phyloP scores from a whole-genome alignment of 2,797 vertebrate genomes.

The Chloroceryle amazona region DNA sequence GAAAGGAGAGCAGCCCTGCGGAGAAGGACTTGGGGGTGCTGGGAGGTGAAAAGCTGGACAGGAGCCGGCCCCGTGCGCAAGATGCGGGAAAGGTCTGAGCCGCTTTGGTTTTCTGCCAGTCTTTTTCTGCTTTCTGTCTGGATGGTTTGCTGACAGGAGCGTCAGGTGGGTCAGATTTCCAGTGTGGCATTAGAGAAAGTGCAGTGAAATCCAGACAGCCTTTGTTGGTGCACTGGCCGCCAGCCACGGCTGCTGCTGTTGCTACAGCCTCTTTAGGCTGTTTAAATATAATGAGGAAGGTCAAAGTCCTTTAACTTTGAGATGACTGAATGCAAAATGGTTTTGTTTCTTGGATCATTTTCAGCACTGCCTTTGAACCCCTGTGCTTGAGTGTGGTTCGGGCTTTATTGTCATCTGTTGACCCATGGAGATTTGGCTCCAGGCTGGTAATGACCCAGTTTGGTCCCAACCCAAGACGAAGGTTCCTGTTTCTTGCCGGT shows the following conservation, averaged over 20 bases:
- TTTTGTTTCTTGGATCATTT: slow-evolving; percentile 47
- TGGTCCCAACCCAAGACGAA: background rate
- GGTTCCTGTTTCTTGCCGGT: background rate
- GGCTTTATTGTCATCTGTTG: slow-evolving; percentile 12
- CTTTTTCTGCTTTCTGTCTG: background rate
- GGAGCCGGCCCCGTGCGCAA: too few species aligned
- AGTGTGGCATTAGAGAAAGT: background rate
- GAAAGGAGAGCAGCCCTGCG: background rate
- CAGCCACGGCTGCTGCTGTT: background rate
- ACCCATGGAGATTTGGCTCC: slow-evolving; percentile 20
- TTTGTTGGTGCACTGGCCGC: background rate
- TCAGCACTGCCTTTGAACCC: slow-evolving; percentile 57
- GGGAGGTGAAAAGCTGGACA: too few species aligned
- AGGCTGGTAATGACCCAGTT: slow-evolving; percentile 7
- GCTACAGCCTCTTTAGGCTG: background rate
- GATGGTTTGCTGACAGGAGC: slow-evolving; percentile 13
- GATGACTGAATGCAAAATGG: slow-evolving; percentile 54
- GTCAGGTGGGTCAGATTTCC: slow-evolving; percentile 31
- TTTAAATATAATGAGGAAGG: slow-evolving; percentile 7
- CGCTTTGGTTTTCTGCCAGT: background rate
- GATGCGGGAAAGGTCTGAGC: background rate
- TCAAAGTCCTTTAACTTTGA: slow-evolving; percentile 61
- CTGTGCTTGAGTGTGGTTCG: slow-evolving; percentile 16
- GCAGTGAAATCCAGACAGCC: background rate
- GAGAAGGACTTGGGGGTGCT: background rate